Evolutionary conservation across 2,888 invertebrate genomes (phyloP).

Genomic region (Tetropium fuscum): DNA sequence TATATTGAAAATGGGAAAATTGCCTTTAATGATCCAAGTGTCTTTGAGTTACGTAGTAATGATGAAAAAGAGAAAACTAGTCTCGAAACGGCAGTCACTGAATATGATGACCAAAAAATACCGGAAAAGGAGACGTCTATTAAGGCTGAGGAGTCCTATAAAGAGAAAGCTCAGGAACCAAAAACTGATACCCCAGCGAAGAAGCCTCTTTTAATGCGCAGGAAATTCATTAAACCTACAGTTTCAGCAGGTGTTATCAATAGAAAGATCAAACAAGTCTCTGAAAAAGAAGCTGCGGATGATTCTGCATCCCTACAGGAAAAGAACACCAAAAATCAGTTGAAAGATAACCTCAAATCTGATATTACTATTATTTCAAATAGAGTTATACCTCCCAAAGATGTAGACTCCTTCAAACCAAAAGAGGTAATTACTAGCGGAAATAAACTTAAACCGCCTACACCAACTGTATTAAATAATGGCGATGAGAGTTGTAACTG

Average conservation of each 20-base stretch:
- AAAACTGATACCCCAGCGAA: too few species aligned
- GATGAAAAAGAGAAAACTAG: neutral
- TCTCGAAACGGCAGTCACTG: conserved; percentile 12
- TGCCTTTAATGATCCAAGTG: neutral
- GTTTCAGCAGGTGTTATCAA: conserved; percentile 46
- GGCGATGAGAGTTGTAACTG: neutral
- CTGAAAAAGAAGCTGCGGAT: conserved; percentile 1
- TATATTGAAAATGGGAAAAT: neutral
- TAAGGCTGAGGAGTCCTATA: conserved; percentile 1
- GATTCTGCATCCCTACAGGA: neutral
- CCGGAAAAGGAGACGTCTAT: conserved; percentile 13
- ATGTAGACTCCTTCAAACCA: neutral
- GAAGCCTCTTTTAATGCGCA: conserved; percentile 9
- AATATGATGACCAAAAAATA: neutral
- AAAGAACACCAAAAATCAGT: neutral
- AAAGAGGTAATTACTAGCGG: neutral
- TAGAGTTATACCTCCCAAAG: neutral
- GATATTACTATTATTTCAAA: conserved; percentile 8
- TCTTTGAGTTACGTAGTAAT: neutral
- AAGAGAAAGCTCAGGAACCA: neutral
- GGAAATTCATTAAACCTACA: conserved; percentile 50
- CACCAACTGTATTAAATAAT: neutral
- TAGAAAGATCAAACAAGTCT: conserved; percentile 35
- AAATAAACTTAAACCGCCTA: neutral
- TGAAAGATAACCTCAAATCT: neutral